phyloP scores from a whole-genome alignment of 1,140 invertebrate genomes.

The Neodiprion fabricii region DNA sequence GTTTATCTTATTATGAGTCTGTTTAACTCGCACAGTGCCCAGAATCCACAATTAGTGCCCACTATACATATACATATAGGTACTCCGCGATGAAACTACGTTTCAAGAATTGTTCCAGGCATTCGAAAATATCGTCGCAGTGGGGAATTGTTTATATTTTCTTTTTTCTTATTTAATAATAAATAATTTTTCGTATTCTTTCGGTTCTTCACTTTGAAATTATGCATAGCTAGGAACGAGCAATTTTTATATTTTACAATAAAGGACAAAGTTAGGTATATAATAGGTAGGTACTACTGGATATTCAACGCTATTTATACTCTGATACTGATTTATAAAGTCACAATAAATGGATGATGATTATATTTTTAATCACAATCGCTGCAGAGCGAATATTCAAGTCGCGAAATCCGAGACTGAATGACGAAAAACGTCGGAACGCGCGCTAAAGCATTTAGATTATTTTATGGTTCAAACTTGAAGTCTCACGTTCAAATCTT shows the following conservation, averaged over 20 bases:
- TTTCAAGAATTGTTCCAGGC: background rate
- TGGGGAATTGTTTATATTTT: constrained; percentile 14
- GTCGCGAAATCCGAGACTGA: no score
- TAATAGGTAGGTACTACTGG: background rate
- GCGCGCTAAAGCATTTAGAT: no score
- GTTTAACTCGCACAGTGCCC: background rate
- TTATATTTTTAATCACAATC: constrained; percentile 1
- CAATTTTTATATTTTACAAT: constrained; percentile 22
- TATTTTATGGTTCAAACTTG: no score
- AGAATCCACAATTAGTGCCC: background rate
- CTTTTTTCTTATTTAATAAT: constrained; percentile 11
- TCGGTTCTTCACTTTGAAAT: no score
- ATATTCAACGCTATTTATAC: background rate
- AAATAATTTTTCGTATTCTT: constrained; percentile 21
- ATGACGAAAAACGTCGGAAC: no score
- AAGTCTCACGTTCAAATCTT: no score
- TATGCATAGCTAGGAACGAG: no score
- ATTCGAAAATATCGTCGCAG: constrained; percentile 7
- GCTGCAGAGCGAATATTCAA: background rate
- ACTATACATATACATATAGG: background rate
- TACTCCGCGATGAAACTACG: background rate
- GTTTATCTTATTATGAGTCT: constrained; percentile 19
- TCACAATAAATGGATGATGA: background rate
- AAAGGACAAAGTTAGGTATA: constrained; percentile 12
- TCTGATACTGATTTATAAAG: constrained; percentile 1